Percentiles rank a stretch among this genome's conserved stretches.
Evolutionary conservation across 2,888 invertebrate species (phyloP).

Genomic region (Agrotis ipsilon): DNA sequence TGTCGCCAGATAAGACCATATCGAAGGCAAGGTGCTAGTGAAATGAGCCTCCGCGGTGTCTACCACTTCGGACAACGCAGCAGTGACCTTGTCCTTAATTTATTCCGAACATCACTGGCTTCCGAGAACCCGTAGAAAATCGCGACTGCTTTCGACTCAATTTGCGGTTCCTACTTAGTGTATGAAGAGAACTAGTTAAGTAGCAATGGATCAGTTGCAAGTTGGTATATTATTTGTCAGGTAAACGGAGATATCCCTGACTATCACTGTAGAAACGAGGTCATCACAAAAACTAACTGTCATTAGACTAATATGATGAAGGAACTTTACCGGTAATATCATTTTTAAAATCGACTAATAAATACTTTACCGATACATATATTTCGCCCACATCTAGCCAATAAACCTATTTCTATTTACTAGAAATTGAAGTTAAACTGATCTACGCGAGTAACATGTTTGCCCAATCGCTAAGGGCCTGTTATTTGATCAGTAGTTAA

Average conservation of each 20-base stretch:
- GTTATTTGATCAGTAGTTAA: too few relatives aligned
- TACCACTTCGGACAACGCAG: too few relatives aligned
- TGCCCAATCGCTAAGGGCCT: conserved; percentile 7
- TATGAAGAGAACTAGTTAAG: neutral
- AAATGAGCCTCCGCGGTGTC: too few relatives aligned
- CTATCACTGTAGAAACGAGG: neutral
- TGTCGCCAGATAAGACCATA: too few relatives aligned
- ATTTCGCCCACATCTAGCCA: too few relatives aligned
- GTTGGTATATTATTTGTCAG: neutral
- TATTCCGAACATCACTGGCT: neutral
- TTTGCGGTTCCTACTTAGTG: neutral
- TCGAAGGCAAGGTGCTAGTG: too few relatives aligned
- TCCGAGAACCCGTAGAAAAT: neutral
- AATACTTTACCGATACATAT: neutral
- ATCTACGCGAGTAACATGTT: conserved; percentile 34
- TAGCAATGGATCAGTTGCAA: neutral
- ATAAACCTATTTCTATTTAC: conserved; percentile 28
- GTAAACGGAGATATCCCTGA: conserved; percentile 2
- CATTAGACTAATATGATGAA: neutral
- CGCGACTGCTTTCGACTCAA: neutral
- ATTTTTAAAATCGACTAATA: too few relatives aligned
- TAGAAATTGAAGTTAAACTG: conserved; percentile 30
- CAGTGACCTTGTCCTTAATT: too few relatives aligned
- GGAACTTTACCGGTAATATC: conserved; percentile 24
- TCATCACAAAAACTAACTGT: conserved; percentile 21